Evolutionary conservation across 2,797 vertebrate genomes (phyloP).

Genomic region (Crenuchus spilurus): DNA sequence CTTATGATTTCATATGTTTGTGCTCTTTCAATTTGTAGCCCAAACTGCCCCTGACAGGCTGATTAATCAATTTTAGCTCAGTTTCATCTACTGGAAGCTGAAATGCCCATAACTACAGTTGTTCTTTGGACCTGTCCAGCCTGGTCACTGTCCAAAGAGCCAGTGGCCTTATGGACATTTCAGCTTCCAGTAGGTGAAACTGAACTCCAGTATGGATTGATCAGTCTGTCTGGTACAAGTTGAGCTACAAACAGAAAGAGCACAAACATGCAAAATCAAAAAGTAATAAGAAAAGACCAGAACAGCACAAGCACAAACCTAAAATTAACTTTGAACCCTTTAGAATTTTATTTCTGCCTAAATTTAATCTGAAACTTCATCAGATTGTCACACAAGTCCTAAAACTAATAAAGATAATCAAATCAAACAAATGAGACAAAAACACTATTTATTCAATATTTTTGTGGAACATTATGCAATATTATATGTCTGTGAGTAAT

Average conservation of each 20-base stretch:
- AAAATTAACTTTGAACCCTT: too few relatives aligned
- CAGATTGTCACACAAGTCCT: too few relatives aligned
- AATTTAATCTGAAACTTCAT: too few relatives aligned
- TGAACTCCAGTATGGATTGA: conserved; percentile 74
- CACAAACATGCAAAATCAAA: neutral
- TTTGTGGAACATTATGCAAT: too few relatives aligned
- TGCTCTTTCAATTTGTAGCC: neutral
- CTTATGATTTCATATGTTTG: neutral
- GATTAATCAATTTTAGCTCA: conserved; percentile 75
- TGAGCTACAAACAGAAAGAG: neutral
- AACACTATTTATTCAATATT: too few relatives aligned
- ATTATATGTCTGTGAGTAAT: too few relatives aligned
- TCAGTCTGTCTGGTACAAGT: conserved; percentile 60
- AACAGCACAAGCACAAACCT: too few relatives aligned
- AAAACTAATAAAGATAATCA: too few relatives aligned
- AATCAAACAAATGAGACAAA: too few relatives aligned
- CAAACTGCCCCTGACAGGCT: conserved; percentile 53
- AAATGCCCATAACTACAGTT: neutral
- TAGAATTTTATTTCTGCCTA: too few relatives aligned
- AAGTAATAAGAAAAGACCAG: neutral
- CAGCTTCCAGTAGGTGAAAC: conserved; percentile 75
- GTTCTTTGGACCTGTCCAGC: neutral
- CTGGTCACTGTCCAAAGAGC: conserved; percentile 64
- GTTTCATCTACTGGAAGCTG: conserved; percentile 66
- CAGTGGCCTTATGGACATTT: conserved; percentile 70